phyloP scores from a whole-genome alignment of 1,140 invertebrate genomes.

The Melipona quadrifasciata region DNA sequence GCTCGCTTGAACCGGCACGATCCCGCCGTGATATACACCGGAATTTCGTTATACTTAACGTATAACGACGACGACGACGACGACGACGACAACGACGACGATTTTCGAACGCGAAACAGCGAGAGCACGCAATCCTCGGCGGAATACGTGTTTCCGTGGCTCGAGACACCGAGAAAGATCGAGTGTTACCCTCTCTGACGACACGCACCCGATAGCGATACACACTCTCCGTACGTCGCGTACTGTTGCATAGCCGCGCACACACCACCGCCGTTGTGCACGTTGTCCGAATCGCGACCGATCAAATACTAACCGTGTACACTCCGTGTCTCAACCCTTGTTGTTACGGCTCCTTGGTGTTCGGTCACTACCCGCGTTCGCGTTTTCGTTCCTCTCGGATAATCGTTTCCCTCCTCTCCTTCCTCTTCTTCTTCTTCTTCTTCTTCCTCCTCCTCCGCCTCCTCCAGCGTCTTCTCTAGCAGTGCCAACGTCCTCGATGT shows the following conservation, averaged over 20 bases:
- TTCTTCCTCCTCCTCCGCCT: not conserved
- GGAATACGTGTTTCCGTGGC: conserved; percentile 1
- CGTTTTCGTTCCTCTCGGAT: conserved; percentile 12
- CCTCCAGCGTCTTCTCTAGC: not conserved
- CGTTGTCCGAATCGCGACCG: conserved; percentile 40
- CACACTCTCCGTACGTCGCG: not conserved
- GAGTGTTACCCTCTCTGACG: not conserved
- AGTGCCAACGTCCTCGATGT: not conserved
- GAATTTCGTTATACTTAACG: conserved; percentile 60
- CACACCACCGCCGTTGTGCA: not conserved
- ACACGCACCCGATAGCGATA: not conserved
- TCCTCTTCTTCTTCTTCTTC: no score
- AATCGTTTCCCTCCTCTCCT: not conserved
- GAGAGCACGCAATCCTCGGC: conserved; percentile 47
- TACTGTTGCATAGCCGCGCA: not conserved
- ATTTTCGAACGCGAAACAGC: conserved; percentile 39
- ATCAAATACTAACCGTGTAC: conserved; percentile 44
- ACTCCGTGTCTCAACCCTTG: not conserved
- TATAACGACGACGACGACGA: conserved; percentile 19
- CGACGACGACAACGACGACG: conserved; percentile 8
- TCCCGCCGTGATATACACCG: conserved; percentile 34
- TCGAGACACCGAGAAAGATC: not conserved
- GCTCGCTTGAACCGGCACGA: conserved; percentile 17
- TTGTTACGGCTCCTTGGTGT: not conserved
- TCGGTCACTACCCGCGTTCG: not conserved